These are phyloP conservation scores for Melieria omissa DNA, from an alignment of 2,888 invertebrate genomes.

Conservation along the genomic window DNA sequence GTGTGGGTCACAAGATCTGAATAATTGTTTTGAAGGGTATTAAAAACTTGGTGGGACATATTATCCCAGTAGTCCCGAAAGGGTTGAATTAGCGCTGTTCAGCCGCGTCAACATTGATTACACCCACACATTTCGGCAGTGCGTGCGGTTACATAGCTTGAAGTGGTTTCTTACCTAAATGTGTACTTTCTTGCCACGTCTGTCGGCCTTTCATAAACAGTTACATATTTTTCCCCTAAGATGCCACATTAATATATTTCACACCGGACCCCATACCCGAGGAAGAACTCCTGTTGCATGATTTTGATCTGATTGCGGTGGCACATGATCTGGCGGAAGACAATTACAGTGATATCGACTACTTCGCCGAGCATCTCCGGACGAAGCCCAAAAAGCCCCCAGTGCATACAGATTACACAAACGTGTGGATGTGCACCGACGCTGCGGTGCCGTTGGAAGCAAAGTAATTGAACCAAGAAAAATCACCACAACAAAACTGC, in stretches of 20 bases:
- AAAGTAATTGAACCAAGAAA: constrained; percentile 7
- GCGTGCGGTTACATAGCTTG: too few species aligned
- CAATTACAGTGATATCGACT: constrained; percentile 26
- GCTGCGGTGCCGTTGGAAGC: neutral
- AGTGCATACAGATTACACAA: constrained; percentile 14
- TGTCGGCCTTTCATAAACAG: neutral
- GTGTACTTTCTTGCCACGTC: neutral
- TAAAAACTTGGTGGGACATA: too few species aligned
- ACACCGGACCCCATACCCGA: constrained; percentile 22
- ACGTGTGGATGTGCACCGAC: constrained; percentile 24
- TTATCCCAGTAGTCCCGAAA: too few species aligned
- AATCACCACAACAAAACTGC: neutral
- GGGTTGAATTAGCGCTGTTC: too few species aligned
- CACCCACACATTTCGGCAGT: too few species aligned
- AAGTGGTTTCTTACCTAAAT: too few species aligned
- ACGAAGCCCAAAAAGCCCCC: neutral
- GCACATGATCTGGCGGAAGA: constrained; percentile 13
- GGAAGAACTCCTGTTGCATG: constrained; percentile 27
- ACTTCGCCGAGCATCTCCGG: constrained; percentile 23
- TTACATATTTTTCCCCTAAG: constrained; percentile 8
- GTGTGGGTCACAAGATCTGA: too few species aligned
- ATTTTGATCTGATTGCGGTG: constrained; percentile 13
- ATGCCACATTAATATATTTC: constrained; percentile 21
- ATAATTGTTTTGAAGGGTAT: too few species aligned
- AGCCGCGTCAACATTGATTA: too few species aligned